These are phyloP conservation scores for Charanyca ferruginea DNA, from an alignment of 2,888 invertebrate genomes.

Conservation along the genomic window DNA sequence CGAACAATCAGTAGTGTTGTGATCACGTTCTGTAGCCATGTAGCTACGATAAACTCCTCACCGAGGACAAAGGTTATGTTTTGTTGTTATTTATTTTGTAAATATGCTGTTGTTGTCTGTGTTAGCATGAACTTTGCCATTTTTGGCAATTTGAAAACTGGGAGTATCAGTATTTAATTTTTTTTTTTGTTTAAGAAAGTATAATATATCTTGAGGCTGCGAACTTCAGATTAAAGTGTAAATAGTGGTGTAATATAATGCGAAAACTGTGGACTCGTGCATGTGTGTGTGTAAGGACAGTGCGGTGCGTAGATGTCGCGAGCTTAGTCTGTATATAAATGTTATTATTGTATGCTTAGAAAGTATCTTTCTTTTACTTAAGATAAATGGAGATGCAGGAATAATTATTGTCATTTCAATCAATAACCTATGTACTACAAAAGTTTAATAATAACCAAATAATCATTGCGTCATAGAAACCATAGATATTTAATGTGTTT, in stretches of 20 bases:
- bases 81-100: constrained; percentile 72
- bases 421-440: constrained; percentile 30
- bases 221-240: constrained; percentile 69
- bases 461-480: constrained; percentile 46
- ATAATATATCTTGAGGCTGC: constrained; percentile 71
- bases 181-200: constrained; percentile 63
- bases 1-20: constrained; percentile 57
- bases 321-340: constrained; percentile 87
- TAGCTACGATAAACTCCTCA: constrained; percentile 23
- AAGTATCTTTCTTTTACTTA: constrained; percentile 74
- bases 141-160: constrained; percentile 42
- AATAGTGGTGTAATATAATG: constrained; percentile 72
- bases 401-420: constrained; percentile 42
- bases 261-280: constrained; percentile 65
- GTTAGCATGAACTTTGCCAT: constrained; percentile 46
- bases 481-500: constrained; percentile 44
- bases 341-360: constrained; percentile 82
- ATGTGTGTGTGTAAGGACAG: constrained; percentile 73
- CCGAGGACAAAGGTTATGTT: constrained; percentile 26
- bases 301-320: constrained; percentile 78
- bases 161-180: constrained; percentile 73
- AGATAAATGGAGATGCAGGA: constrained; percentile 69
- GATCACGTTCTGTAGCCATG: constrained; percentile 35
- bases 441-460: constrained; percentile 40
- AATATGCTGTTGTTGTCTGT: constrained; percentile 59